phyloP scores from a whole-genome alignment of 2,888 invertebrate genomes.

The Eurytoma californica region DNA sequence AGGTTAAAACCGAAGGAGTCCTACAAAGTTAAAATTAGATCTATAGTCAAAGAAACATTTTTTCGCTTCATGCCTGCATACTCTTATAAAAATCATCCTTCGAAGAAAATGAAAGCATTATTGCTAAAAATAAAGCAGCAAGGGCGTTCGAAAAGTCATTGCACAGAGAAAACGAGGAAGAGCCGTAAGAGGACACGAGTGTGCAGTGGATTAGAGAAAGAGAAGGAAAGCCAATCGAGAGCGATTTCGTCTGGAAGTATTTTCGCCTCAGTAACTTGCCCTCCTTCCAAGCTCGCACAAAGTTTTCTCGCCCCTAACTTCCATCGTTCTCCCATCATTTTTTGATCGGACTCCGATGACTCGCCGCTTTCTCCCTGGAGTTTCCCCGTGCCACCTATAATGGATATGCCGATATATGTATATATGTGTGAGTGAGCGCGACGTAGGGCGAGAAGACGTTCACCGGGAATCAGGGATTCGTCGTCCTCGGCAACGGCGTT shows the following conservation, averaged over 20 bases:
- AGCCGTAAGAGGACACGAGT: too few species aligned
- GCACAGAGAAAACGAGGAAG: too few species aligned
- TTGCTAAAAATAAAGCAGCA: too few species aligned
- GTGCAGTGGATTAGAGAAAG: constrained; percentile 19
- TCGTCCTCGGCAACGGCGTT: constrained; percentile 57
- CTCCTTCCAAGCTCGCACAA: constrained; percentile 29
- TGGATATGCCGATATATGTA: constrained; percentile 6
- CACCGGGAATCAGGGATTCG: constrained; percentile 32
- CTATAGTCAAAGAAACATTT: too few species aligned
- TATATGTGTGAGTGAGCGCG: neutral
- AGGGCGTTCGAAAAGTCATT: too few species aligned
- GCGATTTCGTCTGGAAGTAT: constrained; percentile 44
- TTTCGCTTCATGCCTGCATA: too few species aligned
- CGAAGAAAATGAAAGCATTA: too few species aligned
- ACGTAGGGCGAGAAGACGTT: constrained; percentile 6
- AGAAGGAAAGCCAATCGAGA: constrained; percentile 49
- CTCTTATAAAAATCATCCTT: too few species aligned
- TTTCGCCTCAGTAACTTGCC: constrained; percentile 30
- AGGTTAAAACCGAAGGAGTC: too few species aligned
- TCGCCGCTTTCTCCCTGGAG: constrained; percentile 59
- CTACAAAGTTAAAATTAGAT: too few species aligned
- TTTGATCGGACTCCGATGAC: constrained; percentile 66
- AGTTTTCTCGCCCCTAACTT: constrained; percentile 50
- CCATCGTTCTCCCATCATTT: constrained; percentile 61
- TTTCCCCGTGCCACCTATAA: constrained; percentile 41